Base-by-base conservation (phyloP, 2,888 invertebrate genomes). In the Cecidostiba fungosa region DNA sequence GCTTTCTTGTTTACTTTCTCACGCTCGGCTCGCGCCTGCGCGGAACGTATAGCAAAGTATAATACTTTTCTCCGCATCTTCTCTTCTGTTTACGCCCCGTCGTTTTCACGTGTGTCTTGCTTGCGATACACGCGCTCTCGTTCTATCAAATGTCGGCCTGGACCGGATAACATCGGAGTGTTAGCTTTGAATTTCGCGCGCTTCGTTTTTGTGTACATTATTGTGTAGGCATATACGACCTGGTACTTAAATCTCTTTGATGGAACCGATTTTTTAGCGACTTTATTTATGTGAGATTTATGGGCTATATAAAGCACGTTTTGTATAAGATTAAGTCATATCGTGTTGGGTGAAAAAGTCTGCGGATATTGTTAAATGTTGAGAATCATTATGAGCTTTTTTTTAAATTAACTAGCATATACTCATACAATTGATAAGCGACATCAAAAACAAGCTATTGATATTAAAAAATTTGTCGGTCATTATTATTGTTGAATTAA, bases 1-100 rank as follows among this genome's bases (percentile, higher is more conserved):
- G 16, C 16, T n/a, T 50, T 54, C 54, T 54, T 72, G 79, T 72
- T 80, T 80, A 72, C 54, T 80, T 72, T 80, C 72, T 80, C 79
- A 80, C 79, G 79, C 54, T 80, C 54, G 47, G 10, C 14, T 36
- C 8, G 26, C n/a, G 62, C 26, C 19, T 76, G 26, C 29, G 69
- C 50, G 5, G 5, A 19, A 50, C 23, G 10, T 10, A 62, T 23
- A 62, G 23, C 10, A 62, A 62, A 10, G 62, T 62, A 23, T 10
- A 12, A 39, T 39, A 32, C 10, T 32, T 32, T n/a, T 32, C 16
- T 72, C 39, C 19, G 50, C 19, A 19, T 39, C 36, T 72, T n/a
- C 70, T 39, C 19, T n/a, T 32, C 29, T 32, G 70, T 72, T 10
- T 39, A 72, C n/a, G n/a, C 19, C 32, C 19, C 23, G 10, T 29